Evolutionary conservation across 2,113 vertebrate species (phyloP).

Genomic region (Mastomys coucha): DNA sequence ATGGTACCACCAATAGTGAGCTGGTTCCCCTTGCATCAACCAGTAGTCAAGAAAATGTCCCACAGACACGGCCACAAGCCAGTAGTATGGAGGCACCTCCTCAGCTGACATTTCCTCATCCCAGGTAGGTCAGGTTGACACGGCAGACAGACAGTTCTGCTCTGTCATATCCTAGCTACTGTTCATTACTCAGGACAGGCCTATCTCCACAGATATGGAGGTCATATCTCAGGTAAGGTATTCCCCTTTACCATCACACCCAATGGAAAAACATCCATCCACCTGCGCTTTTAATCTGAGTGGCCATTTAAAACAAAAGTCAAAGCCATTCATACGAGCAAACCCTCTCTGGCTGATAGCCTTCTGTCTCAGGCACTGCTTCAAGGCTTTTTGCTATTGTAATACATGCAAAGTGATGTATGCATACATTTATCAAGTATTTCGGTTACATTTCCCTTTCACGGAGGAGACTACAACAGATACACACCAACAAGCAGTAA

Average conservation of each 20-base stretch:
- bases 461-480: neutral
- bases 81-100: neutral
- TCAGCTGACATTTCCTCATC: neutral
- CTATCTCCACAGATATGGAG: neutral
- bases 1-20: neutral
- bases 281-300: neutral
- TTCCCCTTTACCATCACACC: neutral
- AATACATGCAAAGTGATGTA: neutral
- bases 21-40: neutral
- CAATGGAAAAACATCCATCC: neutral
- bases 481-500: neutral
- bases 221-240: neutral
- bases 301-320: neutral
- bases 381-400: neutral
- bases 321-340: neutral
- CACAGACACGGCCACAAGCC: neutral
- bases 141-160: neutral
- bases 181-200: neutral
- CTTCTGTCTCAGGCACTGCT: neutral
- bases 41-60: neutral
- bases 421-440: neutral
- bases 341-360: neutral
- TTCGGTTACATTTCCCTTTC: neutral
- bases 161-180: neutral
- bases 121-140: neutral